Percentiles rank a stretch among this genome's conserved stretches.
Evolutionary conservation across 2,888 invertebrate genomes (phyloP).

Genomic region (Megastigmus dorsalis): DNA sequence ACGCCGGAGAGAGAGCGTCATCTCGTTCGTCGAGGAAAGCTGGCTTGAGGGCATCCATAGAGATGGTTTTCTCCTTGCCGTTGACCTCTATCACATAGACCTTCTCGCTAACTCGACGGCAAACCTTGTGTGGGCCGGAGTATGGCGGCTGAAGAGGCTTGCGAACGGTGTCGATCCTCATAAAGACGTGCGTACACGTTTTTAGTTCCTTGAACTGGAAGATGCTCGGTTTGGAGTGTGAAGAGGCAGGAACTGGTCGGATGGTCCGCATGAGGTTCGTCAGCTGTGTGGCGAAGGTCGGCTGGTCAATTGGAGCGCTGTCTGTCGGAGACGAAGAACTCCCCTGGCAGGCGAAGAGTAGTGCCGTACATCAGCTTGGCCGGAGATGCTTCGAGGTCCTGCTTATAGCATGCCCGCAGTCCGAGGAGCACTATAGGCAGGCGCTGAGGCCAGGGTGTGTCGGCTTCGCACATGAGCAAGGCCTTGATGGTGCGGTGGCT

Average conservation of each 20-base stretch:
- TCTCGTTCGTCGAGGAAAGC: not conserved
- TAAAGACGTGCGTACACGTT: slow-evolving; percentile 10
- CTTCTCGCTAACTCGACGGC: not conserved
- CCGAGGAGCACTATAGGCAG: not conserved
- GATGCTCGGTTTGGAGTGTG: not conserved
- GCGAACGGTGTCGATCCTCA: not conserved
- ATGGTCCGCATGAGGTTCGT: not conserved
- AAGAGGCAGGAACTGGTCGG: slow-evolving; percentile 60
- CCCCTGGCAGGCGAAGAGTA: not conserved
- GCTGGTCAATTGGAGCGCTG: not conserved
- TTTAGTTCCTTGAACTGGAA: slow-evolving; percentile 3
- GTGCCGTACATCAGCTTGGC: not conserved
- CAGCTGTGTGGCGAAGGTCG: not conserved
- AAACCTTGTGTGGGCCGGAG: not conserved
- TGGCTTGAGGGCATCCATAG: not conserved
- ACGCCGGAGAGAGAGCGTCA: too few species aligned
- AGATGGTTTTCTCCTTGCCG: not conserved
- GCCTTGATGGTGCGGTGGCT: not conserved
- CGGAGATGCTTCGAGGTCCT: not conserved
- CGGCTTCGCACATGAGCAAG: not conserved
- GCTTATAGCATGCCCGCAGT: not conserved
- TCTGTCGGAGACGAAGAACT: not conserved
- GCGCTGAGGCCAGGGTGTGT: not conserved
- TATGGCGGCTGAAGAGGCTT: slow-evolving; percentile 19
- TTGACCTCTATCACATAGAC: not conserved